Evolutionary conservation across 2,888 invertebrate genomes (phyloP).

Genomic region (Noctua fimbriata): DNA sequence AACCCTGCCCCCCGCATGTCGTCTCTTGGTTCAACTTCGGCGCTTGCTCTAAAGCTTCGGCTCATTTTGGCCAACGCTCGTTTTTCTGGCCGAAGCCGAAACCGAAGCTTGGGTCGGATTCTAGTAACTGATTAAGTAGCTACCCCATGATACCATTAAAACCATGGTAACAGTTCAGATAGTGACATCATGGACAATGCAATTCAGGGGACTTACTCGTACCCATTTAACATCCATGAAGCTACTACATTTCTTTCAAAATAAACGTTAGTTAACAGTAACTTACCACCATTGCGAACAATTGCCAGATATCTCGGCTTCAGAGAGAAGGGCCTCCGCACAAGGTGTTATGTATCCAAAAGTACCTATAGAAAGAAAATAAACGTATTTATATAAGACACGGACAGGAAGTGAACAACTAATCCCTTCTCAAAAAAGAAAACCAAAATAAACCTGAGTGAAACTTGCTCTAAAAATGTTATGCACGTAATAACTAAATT

Average conservation of each 20-base stretch:
- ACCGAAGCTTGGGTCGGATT: not conserved
- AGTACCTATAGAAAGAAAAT: not conserved
- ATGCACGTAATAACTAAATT: not conserved
- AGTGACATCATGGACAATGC: not conserved
- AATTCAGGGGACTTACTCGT: too few relatives aligned
- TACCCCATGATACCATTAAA: not conserved
- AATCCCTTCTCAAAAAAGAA: not conserved
- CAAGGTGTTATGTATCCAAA: not conserved
- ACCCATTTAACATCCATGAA: too few relatives aligned
- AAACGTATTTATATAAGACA: not conserved
- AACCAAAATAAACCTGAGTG: not conserved
- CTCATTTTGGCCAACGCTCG: too few relatives aligned
- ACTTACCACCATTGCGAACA: not conserved
- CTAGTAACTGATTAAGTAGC: not conserved
- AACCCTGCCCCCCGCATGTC: not conserved
- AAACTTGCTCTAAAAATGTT: not conserved
- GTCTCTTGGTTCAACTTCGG: not conserved
- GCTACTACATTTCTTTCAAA: not conserved
- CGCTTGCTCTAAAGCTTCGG: not conserved
- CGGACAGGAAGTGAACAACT: not conserved
- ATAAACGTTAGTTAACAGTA: not conserved
- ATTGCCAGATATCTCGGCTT: not conserved
- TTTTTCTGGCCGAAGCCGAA: too few relatives aligned
- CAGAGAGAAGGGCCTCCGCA: not conserved
- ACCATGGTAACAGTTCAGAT: not conserved